Base-by-base conservation (phyloP, 2,113 vertebrate species). In the Sakesphorus luctuosus region DNA sequence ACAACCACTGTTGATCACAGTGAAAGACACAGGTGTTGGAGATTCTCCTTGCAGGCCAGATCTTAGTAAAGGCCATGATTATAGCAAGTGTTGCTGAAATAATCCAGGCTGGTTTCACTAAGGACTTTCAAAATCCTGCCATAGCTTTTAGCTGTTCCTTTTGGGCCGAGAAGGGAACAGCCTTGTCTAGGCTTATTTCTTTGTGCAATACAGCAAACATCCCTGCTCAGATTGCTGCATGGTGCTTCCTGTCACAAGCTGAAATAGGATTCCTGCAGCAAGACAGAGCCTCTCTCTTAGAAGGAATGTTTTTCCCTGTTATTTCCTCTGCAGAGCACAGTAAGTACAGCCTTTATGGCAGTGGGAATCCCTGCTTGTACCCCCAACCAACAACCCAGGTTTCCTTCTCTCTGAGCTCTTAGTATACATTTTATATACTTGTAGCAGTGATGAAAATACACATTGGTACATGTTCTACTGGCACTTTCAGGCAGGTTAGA, bases 1-100 rank as follows among this genome's bases (percentile, higher is more conserved):
- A 97, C 96, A 91, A 96, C 46, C 61, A 69, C 78, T 47, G 38
- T 17, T 90, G 93, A 96, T 97, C 93, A 95, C 56, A 65, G 47
- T 88, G 93, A 89, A 88, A 95, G 91, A 89, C 88, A 87, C 67
- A 84, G 94, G 87, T 92, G 95, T 44, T 16, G n/a, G 28, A 19
- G 26, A 35, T 35, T 61, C 33, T 90, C 21, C 31, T 62, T 43
- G 58, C 13, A 66, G n/a, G 35, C 50, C 46, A n/a, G 43, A 20
- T 3, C 19, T 36, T 16, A 69, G 72, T 63, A 62, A 52, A 61
- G 7, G 25, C 40, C 72, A 49, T 17, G 28, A 40, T 44, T 31
- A 38, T 23, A 50, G 49, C 19, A 65, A 49, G 49, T 49, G 40
- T 49, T 72, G 25, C 71, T 88, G 38, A 72, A 46, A 62, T 28